phyloP scores from a whole-genome alignment of 2,888 invertebrate genomes.

The Xestia xanthographa region DNA sequence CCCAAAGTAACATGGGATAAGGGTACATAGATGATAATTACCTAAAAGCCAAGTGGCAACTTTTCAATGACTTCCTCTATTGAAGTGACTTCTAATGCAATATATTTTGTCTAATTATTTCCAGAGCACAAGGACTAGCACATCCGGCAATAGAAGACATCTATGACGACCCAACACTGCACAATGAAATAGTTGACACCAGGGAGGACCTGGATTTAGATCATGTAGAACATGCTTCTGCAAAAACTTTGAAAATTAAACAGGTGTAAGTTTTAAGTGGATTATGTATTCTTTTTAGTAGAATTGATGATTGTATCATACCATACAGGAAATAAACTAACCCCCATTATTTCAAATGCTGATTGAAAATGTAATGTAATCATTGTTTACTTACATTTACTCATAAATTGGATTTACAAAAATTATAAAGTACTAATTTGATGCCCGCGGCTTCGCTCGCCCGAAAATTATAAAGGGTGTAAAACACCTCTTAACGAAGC shows the following conservation, averaged over 20 bases:
- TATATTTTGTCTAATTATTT: conserved; percentile 28
- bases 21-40: background rate
- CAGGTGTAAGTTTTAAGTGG: conserved; percentile 79
- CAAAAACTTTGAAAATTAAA: conserved; percentile 80
- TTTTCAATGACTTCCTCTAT: background rate
- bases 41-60: background rate
- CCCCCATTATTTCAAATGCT: background rate
- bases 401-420: no score
- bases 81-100: background rate
- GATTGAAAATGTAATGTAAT: background rate
- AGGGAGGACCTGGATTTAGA: conserved; percentile 77
- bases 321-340: conserved; percentile 75
- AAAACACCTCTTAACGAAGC: no score
- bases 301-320: background rate
- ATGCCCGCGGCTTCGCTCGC: no score
- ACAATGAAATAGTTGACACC: conserved; percentile 77
- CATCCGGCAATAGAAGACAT: conserved; percentile 85
- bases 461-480: no score
- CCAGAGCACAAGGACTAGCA: conserved; percentile 78
- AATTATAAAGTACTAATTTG: no score
- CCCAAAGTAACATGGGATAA: no score
- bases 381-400: background rate
- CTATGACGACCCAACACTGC: conserved; percentile 79
- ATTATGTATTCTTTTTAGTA: background rate
- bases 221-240: conserved; percentile 57